These are phyloP conservation scores for Sporophila hypoxantha DNA, from an alignment of 2,113 vertebrate species.

Conservation along the genomic window DNA sequence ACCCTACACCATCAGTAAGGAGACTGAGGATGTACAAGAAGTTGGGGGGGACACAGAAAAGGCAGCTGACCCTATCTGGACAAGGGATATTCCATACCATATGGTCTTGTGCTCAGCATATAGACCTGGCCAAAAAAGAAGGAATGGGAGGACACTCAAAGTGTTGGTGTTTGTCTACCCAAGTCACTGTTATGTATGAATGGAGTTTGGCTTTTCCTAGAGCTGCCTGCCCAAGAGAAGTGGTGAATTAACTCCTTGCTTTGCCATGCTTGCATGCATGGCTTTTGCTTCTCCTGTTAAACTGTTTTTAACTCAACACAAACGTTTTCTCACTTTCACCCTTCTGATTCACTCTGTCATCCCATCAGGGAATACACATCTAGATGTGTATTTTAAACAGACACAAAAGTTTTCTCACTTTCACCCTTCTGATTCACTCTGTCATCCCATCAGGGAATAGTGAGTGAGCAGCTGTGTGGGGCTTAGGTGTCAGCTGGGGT, in stretches of 20 bases:
- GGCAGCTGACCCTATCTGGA: background rate
- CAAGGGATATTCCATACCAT: background rate
- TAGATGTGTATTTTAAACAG: too few relatives aligned
- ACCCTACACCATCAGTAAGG: background rate
- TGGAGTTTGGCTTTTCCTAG: background rate
- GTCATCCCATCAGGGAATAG: background rate
- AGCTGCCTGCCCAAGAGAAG: background rate
- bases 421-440: background rate
- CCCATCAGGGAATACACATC: background rate
- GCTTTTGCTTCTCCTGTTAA: background rate
- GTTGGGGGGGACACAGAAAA: rapidly evolving
- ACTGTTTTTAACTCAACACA: background rate
- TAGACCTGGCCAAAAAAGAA: background rate
- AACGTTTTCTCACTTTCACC: background rate
- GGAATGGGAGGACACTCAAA: background rate
- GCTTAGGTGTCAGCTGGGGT: background rate
- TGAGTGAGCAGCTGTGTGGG: background rate
- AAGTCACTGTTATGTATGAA: too few relatives aligned
- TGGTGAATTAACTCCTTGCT: background rate
- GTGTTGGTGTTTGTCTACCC: background rate
- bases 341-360: background rate
- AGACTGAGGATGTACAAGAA: background rate
- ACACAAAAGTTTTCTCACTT: background rate
- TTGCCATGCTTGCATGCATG: background rate
- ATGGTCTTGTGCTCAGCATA: background rate